Evolutionary conservation across 2,888 invertebrate species (phyloP), one percentile per base, ranked within the genome.

Genomic region (Lobophora halterata): DNA sequence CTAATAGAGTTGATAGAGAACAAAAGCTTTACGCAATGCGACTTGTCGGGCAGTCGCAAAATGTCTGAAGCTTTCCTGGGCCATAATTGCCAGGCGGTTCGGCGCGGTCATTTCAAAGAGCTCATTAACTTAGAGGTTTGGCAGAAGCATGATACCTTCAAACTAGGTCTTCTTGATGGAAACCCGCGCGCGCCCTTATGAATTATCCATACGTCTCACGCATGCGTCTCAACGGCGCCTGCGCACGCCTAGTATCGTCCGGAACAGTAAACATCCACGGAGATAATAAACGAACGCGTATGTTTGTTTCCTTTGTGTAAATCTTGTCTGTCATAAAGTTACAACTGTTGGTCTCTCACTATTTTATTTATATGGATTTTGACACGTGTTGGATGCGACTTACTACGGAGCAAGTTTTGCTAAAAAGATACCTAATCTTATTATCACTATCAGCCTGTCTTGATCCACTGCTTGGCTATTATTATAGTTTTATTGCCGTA

Each of bases 191-290:
- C 61, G 70, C 67, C 69, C 74, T 81, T 75, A 86, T 86, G 85
- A 86, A 86, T 85, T 81, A 86, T 73, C 81, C 83, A 85, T 81
- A 71, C 61, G 36, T 36, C 36, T 42, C 32, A 70, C 51, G 51
- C 59, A 56, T 63, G 71, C 80, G 80, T 65, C 81, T 57, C 52
- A 69, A 73, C 76, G 81, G 71, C 75, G 74, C 71, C 64, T 48
- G 58, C 58, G 61, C 58, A 28, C 10, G 5, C 14, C 18, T 17
- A 26, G 26, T 58, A 61, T 57, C 59, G 61, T 58, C 52, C 58
- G 52, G 63, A 60, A 65, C 65, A 68, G 70, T 72, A 77, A 75
- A 76, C 77, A 75, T 59, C 48, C 54, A 46, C 34, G 52, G 62
- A 66, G 71, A 77, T 74, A 67, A 74, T 75, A 71, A 65, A 75